These are phyloP conservation scores for Miltochrista miniata DNA, from an alignment of 2,888 invertebrate species.

Conservation along the genomic window DNA sequence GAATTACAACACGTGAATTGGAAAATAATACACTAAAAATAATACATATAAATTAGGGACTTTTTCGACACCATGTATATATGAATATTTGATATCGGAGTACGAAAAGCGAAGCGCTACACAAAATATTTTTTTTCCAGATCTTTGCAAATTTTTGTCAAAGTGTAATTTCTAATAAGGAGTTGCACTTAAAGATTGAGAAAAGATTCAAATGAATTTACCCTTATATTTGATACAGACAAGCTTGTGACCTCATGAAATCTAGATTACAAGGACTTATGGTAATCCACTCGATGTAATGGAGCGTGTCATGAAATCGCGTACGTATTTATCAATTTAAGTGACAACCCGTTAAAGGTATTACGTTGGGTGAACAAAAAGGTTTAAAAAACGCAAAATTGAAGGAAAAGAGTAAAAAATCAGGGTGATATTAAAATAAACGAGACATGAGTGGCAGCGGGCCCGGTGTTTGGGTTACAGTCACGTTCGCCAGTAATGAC, in stretches of 20 bases:
- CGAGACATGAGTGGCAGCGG: conserved; percentile 59
- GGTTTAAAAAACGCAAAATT: conserved; percentile 54
- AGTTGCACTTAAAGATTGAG: conserved; percentile 39
- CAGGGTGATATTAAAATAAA: conserved; percentile 72
- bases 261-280: conserved; percentile 57
- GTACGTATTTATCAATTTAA: conserved; percentile 36
- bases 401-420: conserved; percentile 69
- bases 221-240: conserved; percentile 35
- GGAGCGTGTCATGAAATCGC: conserved; percentile 35
- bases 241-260: conserved; percentile 16
- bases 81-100: conserved; percentile 22
- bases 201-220: conserved; percentile 49
- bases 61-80: conserved; percentile 14
- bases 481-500: conserved; percentile 77
- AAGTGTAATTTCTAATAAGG: conserved; percentile 10
- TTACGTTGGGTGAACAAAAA: conserved; percentile 68
- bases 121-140: too few relatives aligned
- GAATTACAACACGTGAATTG: conserved; percentile 23
- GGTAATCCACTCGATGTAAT: conserved; percentile 43
- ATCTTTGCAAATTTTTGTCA: too few relatives aligned
- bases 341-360: conserved; percentile 52
- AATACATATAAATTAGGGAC: conserved; percentile 16
- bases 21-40: neutral
- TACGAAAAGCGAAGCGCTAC: conserved; percentile 35
- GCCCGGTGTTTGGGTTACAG: conserved; percentile 63